These are phyloP conservation scores for Pseudochirops cupreus DNA, from an alignment of 2,797 vertebrate species.

Conservation along the genomic window DNA sequence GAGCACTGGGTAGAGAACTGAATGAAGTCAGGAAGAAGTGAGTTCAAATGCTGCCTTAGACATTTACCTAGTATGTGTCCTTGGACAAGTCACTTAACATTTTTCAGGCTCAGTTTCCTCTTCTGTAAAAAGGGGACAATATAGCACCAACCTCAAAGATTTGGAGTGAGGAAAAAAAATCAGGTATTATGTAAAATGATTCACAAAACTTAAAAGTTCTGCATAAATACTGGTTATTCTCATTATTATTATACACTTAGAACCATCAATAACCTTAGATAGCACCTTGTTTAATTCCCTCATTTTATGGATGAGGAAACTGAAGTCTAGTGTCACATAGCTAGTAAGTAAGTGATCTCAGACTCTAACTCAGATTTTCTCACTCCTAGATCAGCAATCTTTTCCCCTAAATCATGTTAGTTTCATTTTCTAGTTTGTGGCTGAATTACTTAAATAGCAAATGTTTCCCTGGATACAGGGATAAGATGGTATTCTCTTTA, in stretches of 20 bases:
- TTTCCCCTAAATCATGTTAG: not conserved
- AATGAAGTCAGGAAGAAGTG: not conserved
- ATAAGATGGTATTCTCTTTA: not conserved
- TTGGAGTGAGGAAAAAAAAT: not conserved
- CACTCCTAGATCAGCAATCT: not conserved
- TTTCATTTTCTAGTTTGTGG: conserved; percentile 2
- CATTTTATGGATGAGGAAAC: not conserved
- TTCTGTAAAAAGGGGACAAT: not conserved
- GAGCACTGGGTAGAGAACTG: not conserved
- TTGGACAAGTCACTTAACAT: not conserved
- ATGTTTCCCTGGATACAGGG: not conserved
- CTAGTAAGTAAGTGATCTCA: not conserved
- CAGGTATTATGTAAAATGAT: not conserved
- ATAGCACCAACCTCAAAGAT: not conserved
- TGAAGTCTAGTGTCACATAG: not conserved
- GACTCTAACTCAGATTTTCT: not conserved
- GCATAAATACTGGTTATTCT: not conserved
- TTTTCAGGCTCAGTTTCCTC: not conserved
- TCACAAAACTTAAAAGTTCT: not conserved
- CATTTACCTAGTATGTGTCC: not conserved
- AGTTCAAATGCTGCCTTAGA: not conserved
- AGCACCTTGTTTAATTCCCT: not conserved
- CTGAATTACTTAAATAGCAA: not conserved
- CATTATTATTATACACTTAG: not conserved
- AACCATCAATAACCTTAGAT: not conserved